phyloP scores from a whole-genome alignment of 2,113 vertebrate genomes.

The Macaca fascicularis region T2T-MFA8v1.1 NC_088389.1:54466001-54466500 shows the following conservation, averaged over 20 bases:
- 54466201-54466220: conserved; percentile 2
- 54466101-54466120: background rate
- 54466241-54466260: background rate
- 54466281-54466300: background rate
- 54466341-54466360: background rate
- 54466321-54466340: background rate
- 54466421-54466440: background rate
- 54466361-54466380: background rate
- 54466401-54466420: background rate
- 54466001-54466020: background rate
- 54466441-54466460: background rate
- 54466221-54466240: background rate
- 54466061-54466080: conserved; percentile 25
- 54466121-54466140: background rate
- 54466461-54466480: background rate
- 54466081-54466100: conserved; percentile 10
- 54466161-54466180: conserved; percentile 30
- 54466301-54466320: background rate
- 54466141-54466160: conserved; percentile 8
- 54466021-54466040: conserved; percentile 21
- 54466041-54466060: conserved; percentile 43
- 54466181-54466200: background rate
- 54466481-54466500: background rate
- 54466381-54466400: background rate
- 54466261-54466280: background rate